These are phyloP conservation scores for Drosophila barbarae DNA, from an alignment of 2,888 invertebrate genomes.

Conservation along the genomic window DNA sequence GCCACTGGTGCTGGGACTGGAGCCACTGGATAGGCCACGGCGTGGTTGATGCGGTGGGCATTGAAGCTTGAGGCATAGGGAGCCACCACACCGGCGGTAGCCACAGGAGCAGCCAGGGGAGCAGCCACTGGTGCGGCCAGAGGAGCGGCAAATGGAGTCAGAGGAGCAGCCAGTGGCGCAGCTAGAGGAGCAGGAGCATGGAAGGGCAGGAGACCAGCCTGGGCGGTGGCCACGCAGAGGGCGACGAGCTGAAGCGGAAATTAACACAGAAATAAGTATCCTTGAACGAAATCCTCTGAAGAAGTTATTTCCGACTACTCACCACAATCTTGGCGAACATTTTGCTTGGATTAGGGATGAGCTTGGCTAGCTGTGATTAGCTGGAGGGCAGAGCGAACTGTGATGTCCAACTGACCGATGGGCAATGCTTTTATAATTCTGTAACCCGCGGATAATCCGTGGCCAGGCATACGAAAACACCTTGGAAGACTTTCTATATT, in stretches of 20 bases:
- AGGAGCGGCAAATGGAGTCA: conserved; percentile 14
- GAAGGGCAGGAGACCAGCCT: conserved; percentile 79
- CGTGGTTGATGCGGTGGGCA: conserved; percentile 87
- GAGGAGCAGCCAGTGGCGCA: conserved; percentile 46
- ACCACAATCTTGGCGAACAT: conserved; percentile 77
- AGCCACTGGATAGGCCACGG: conserved; percentile 79
- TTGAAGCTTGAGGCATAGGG: conserved; percentile 89
- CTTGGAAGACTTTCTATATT: conserved; percentile 64
- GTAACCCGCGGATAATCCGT: conserved; percentile 18
- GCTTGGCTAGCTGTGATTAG: conserved; percentile 31
- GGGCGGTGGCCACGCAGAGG: conserved; percentile 72
- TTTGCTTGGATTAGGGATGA: conserved; percentile 41
- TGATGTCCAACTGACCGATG: conserved; percentile 50
- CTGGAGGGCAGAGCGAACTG: conserved; percentile 55
- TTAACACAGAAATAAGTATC: background rate
- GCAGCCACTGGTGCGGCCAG: conserved; percentile 42
- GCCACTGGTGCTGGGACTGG: conserved; percentile 42
- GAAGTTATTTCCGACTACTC: conserved; percentile 43
- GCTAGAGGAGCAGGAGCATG: conserved; percentile 78
- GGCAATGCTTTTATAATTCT: conserved; percentile 70
- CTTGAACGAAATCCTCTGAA: background rate
- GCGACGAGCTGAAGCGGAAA: conserved; percentile 66
- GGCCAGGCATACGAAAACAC: conserved; percentile 54
- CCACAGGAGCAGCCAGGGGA: conserved; percentile 53
- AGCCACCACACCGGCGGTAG: conserved; percentile 81